phyloP scores from a whole-genome alignment of 2,888 invertebrate species.

The Bruchidius siliquastri region DNA sequence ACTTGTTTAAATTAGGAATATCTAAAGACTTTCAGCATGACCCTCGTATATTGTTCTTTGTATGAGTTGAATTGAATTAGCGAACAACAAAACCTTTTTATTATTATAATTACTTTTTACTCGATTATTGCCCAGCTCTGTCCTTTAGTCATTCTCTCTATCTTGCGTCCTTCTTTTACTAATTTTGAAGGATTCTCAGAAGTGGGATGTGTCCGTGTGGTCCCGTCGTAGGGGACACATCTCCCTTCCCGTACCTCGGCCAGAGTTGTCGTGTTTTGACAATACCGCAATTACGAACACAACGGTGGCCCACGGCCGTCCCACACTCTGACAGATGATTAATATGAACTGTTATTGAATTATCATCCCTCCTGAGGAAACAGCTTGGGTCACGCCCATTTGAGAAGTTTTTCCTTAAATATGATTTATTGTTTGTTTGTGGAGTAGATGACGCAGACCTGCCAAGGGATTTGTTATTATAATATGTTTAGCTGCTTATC shows the following conservation, averaged over 20 bases:
- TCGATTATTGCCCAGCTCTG: no score
- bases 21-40: no score
- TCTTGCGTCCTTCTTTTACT: no score
- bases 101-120: no score
- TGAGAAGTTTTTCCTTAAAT: constrained; percentile 5
- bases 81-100: no score
- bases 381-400: neutral
- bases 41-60: no score
- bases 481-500: neutral
- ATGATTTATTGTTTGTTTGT: constrained; percentile 10
- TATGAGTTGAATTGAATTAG: no score
- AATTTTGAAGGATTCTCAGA: constrained; percentile 24
- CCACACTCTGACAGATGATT: constrained; percentile 45
- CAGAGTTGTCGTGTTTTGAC: constrained; percentile 39
- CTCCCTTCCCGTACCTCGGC: constrained; percentile 34
- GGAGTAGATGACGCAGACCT: neutral
- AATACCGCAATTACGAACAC: constrained; percentile 45
- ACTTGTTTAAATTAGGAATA: no score
- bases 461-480: neutral
- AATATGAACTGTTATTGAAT: constrained; percentile 46
- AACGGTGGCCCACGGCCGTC: constrained; percentile 11
- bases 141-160: no score
- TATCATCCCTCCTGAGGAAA: constrained; percentile 36
- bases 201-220: constrained; percentile 39
- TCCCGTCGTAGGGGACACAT: constrained; percentile 26